Evolutionary conservation across 2,113 vertebrate species (phyloP).

Genomic region (Caloenas nicobarica): DNA sequence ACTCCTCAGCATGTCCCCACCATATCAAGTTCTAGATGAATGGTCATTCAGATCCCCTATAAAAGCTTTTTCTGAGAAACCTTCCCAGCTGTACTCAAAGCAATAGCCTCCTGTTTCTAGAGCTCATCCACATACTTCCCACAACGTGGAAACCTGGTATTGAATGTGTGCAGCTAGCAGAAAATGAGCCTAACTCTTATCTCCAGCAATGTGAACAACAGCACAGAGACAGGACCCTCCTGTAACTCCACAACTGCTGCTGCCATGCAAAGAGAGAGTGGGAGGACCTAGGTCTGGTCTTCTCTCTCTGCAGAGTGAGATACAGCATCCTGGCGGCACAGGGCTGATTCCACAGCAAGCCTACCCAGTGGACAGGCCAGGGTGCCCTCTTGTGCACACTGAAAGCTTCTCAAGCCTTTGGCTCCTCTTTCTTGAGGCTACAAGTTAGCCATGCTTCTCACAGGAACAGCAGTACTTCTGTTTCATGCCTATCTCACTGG

Average conservation of each 20-base stretch:
- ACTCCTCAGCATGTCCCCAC: background rate
- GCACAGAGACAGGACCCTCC: background rate
- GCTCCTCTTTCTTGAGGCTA: background rate
- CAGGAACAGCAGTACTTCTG: background rate
- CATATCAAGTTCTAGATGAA: background rate
- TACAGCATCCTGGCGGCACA: background rate
- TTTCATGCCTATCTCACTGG: background rate
- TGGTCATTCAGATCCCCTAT: background rate
- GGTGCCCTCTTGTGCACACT: background rate
- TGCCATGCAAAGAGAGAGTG: background rate
- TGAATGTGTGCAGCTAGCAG: background rate
- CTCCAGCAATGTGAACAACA: background rate
- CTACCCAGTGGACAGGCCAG: background rate
- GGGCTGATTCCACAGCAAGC: background rate
- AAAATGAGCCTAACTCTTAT: background rate
- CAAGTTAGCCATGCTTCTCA: background rate
- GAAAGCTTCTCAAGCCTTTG: background rate
- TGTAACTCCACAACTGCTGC: background rate
- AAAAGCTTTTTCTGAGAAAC: background rate
- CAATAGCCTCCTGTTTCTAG: background rate
- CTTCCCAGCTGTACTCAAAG: background rate
- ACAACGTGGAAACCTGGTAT: fast-evolving
- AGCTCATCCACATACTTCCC: background rate
- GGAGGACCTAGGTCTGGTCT: background rate
- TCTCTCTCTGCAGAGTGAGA: fast-evolving